Base-by-base conservation (phyloP, 2,888 invertebrate species). In the Muscina levida region DNA sequence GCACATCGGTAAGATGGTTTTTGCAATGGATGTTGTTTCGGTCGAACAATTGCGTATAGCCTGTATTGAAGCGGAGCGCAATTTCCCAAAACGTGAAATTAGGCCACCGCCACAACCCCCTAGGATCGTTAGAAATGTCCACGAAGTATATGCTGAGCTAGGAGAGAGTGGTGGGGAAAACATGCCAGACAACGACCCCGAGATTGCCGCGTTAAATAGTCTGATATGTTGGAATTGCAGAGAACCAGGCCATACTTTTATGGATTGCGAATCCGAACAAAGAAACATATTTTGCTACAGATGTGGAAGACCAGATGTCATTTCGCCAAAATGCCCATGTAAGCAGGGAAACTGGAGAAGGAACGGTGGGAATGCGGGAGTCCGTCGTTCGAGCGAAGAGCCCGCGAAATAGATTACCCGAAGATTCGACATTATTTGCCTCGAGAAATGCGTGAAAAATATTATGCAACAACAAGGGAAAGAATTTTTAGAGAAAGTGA, bases 251-350 rank as follows among this genome's bases (percentile, higher is more conserved):
- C 62, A 65, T 48, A 15, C 11, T n/a, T 31, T 31, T 8, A 31
- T 31, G 31, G 31, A 31, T 3, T 31, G 48, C 4, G n/a, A 31
- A 13, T 17, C 53, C 1, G n/a, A 13, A 1, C 22, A 68, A 39
- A 13, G 24, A 1, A 4, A 51, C 1, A 39, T 46, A 13, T 68
- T 68, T 22, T 68, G 67, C 13, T 68, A 68, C 17, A 11, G 39
- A 1, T 68, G 67, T n/a, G 53, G 67, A 2, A 71, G 57, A 17
- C 71, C 71, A 0, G 71, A 57, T 3, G 57, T 57, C 0, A 71
- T 57, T 10, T 3, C 71, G 1, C 71, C 71, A 1, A 53, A 71
- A 6, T 71, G 71, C 15, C 2, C 19, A 0, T 31, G 37, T n/a
- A 37, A 37, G 19, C 17, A 3, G 59, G 39, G 39, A 59, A 59